phyloP scores from a whole-genome alignment of 2,113 vertebrate species.

The Poicephalus gulielmi region DNA sequence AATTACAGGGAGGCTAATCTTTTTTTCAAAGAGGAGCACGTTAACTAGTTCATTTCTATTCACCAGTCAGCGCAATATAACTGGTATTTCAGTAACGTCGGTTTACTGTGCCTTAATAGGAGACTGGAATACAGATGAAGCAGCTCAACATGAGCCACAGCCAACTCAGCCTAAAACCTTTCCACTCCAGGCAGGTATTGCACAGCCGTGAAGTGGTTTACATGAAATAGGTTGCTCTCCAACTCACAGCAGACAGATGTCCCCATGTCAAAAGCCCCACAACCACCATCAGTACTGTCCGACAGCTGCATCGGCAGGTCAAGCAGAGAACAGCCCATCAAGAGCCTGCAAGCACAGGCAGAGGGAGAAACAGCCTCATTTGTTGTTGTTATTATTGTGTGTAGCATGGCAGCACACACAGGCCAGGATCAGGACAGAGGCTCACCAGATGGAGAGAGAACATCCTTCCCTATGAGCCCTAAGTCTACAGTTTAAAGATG shows the following conservation, averaged over 20 bases:
- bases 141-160: background rate
- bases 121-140: background rate
- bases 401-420: background rate
- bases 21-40: background rate
- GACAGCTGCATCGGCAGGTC: background rate
- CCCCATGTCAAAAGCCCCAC: background rate
- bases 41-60: background rate
- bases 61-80: background rate
- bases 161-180: background rate
- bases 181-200: background rate
- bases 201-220: background rate
- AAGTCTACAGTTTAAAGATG: background rate
- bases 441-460: background rate
- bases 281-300: background rate
- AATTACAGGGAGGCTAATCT: background rate
- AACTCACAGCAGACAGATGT: background rate
- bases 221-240: background rate
- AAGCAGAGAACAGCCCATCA: background rate
- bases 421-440: fast-evolving
- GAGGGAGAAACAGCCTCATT: background rate
- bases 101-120: background rate
- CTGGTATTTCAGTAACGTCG: background rate
- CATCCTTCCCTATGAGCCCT: background rate
- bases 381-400: fast-evolving
- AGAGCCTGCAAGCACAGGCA: background rate